Evolutionary conservation across 2,797 vertebrate species (phyloP).

Genomic region (Calcarius lapponicus): DNA sequence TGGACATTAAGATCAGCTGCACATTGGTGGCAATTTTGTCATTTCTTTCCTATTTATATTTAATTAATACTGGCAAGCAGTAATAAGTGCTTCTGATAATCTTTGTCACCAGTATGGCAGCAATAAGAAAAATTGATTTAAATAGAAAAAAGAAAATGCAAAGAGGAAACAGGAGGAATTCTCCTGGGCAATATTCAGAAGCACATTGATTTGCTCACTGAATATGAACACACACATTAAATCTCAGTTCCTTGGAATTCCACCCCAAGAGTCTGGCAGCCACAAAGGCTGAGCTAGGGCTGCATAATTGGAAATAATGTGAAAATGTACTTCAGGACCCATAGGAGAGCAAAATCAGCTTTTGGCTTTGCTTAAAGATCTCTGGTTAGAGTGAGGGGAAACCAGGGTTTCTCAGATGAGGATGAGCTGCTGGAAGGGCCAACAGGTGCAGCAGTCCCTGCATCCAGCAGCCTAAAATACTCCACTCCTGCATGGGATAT

Average conservation of each 20-base stretch:
- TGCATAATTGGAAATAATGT: background rate
- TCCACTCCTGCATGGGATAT: background rate
- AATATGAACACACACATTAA: constrained; percentile 30
- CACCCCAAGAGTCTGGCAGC: background rate
- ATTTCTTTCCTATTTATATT: background rate
- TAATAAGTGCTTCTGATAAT: constrained; percentile 7
- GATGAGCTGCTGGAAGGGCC: background rate
- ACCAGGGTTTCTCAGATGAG: background rate
- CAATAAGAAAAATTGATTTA: background rate
- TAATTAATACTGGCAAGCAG: background rate
- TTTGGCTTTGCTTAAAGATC: background rate
- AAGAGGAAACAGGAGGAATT: background rate
- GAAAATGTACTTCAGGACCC: background rate
- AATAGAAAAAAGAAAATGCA: background rate
- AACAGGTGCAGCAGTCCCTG: background rate
- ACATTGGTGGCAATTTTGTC: background rate
- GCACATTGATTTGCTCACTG: constrained; percentile 22
- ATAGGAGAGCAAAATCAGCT: background rate
- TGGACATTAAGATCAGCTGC: background rate
- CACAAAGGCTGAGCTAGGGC: background rate
- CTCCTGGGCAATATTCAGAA: constrained; percentile 18
- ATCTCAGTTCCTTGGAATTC: constrained; percentile 42
- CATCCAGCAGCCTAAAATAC: background rate
- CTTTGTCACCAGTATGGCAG: background rate
- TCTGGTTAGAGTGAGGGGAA: background rate